These are phyloP conservation scores for Acleris cristana DNA, from an alignment of 2,888 invertebrate species.

Conservation along the genomic window DNA sequence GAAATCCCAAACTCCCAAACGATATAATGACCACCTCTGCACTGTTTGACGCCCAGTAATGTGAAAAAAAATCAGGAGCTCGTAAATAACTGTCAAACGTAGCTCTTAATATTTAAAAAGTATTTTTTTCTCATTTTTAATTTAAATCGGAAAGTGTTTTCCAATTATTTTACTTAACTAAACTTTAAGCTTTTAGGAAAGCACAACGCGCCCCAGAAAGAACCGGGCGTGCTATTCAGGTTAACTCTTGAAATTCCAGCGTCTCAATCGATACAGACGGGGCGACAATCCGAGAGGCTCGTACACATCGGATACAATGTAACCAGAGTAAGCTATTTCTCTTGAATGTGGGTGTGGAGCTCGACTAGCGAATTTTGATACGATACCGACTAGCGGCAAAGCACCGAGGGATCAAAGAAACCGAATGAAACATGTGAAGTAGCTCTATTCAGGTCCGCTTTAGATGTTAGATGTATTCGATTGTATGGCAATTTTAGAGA, in stretches of 20 bases:
- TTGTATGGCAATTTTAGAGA: not conserved
- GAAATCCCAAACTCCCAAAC: no score
- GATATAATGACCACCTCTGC: no score
- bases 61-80: no score
- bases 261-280: slow-evolving; percentile 24
- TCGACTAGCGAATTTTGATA: slow-evolving; percentile 30
- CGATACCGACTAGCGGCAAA: slow-evolving; percentile 18
- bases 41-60: no score
- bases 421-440: slow-evolving; percentile 20
- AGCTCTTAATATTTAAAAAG: no score
- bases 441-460: slow-evolving; percentile 14
- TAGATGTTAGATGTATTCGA: not conserved
- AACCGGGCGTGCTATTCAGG: slow-evolving; percentile 9
- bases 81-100: no score
- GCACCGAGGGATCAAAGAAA: slow-evolving; percentile 32
- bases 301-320: slow-evolving; percentile 13
- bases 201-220: not conserved
- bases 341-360: slow-evolving; percentile 16
- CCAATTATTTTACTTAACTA: no score
- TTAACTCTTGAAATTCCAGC: slow-evolving; percentile 11
- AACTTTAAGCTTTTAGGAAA: not conserved
- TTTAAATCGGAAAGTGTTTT: no score
- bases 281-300: slow-evolving; percentile 19
- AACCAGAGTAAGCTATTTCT: slow-evolving; percentile 9
- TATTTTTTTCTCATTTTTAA: no score